These are phyloP conservation scores for Drosophila arizonae DNA, from an alignment of 1,140 invertebrate species.

Conservation along the genomic window DNA sequence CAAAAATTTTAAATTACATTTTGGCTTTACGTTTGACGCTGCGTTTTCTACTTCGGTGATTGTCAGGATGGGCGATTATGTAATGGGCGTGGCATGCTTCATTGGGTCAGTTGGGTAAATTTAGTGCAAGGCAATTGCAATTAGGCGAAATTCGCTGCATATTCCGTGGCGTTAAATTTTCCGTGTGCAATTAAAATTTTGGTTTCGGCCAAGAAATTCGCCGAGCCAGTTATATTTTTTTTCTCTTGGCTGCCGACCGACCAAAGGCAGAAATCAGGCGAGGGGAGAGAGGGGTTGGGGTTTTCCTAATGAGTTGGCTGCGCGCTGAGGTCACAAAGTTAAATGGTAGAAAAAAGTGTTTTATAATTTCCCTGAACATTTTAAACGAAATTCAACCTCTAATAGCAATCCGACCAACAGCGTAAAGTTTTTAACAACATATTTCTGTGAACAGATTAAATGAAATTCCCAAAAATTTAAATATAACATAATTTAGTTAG, in stretches of 20 bases:
- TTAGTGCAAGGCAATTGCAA: conserved; percentile 58
- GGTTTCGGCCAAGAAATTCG: conserved; percentile 46
- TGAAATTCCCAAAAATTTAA: not conserved
- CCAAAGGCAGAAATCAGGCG: not conserved
- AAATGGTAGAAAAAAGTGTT: conserved; percentile 6
- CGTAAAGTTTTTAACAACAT: not conserved
- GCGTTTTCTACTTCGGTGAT: conserved; percentile 36
- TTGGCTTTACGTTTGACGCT: conserved; percentile 37
- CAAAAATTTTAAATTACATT: conserved; percentile 69
- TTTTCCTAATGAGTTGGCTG: conserved; percentile 6
- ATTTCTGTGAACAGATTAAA: not conserved
- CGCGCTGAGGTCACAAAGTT: conserved; percentile 5
- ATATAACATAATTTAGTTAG: not conserved
- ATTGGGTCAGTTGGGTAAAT: conserved; percentile 52
- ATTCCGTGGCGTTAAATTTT: conserved; percentile 52
- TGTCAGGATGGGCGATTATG: not conserved
- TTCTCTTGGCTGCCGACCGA: not conserved
- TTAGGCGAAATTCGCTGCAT: conserved; percentile 67
- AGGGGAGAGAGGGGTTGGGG: not conserved
- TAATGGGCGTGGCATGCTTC: conserved; percentile 46
- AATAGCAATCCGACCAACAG: not conserved
- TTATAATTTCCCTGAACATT: conserved; percentile 4
- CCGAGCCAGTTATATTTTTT: conserved; percentile 19
- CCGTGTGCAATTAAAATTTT: conserved; percentile 62
- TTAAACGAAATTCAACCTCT: not conserved